Evolutionary conservation across 2,888 invertebrate species (phyloP).

Genomic region (Lumbricus terrestris): DNA sequence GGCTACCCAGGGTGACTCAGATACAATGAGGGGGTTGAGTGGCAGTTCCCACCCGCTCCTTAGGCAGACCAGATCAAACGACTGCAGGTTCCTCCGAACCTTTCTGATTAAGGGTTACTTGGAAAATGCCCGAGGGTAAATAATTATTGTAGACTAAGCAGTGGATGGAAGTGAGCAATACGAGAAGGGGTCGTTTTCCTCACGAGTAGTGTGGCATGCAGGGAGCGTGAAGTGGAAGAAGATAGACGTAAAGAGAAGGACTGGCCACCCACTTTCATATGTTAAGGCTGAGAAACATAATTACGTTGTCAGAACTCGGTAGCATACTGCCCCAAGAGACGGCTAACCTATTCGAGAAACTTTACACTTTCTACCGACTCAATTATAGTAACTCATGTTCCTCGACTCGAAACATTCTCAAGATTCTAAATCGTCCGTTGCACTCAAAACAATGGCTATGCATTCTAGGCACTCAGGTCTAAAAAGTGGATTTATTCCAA

Average conservation of each 20-base stretch:
- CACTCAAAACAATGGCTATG: neutral
- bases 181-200: neutral
- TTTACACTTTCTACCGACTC: neutral
- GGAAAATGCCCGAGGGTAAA: neutral
- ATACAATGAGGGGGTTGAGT: neutral
- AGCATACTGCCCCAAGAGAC: too few species aligned
- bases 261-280: too few species aligned
- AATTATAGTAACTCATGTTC: neutral
- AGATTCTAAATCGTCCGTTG: neutral
- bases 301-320: too few species aligned
- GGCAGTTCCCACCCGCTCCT: neutral
- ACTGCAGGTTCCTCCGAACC: too few species aligned
- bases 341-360: neutral
- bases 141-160: neutral
- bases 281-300: too few species aligned
- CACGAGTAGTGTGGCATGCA: neutral
- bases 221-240: too few species aligned
- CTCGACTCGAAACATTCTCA: neutral
- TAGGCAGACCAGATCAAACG: neutral
- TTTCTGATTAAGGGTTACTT: neutral
- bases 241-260: too few species aligned
- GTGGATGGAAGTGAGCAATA: neutral
- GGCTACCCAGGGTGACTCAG: neutral
- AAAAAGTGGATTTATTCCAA: neutral
- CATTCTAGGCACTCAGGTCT: neutral